phyloP scores from a whole-genome alignment of 1,140 invertebrate genomes.

The Bombus vancouverensis region DNA sequence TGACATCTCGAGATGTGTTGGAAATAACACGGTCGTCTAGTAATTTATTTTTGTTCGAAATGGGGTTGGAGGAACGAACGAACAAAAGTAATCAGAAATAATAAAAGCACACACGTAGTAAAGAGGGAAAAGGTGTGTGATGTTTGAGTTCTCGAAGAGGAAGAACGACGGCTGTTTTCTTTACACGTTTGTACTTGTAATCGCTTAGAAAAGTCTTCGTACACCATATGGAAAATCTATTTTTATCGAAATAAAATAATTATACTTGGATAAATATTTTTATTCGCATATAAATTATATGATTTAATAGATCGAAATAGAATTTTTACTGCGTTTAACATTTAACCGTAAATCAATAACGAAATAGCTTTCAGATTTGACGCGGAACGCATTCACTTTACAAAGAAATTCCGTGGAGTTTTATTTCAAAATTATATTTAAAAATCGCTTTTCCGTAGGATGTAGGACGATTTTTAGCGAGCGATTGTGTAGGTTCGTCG shows the following conservation, averaged over 20 bases:
- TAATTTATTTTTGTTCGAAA: constrained; percentile 1
- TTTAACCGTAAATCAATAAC: neutral
- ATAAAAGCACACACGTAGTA: constrained; percentile 34
- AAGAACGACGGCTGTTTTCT: constrained; percentile 25
- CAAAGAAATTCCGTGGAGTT: neutral
- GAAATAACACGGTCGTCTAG: neutral
- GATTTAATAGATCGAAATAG: neutral
- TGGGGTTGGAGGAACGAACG: neutral
- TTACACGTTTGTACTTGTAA: neutral
- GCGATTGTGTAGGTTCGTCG: neutral
- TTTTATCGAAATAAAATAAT: neutral
- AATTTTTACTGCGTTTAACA: neutral
- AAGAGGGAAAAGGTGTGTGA: constrained; percentile 16
- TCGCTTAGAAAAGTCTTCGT: neutral
- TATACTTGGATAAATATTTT: neutral
- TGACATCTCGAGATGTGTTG: neutral
- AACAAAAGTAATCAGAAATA: constrained; percentile 28
- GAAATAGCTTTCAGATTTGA: neutral
- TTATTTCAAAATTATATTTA: neutral
- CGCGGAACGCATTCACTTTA: neutral
- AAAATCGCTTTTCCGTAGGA: neutral
- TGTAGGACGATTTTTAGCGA: no score
- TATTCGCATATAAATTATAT: neutral
- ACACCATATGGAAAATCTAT: neutral
- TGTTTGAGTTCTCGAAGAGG: neutral